Evolutionary conservation across 2,113 vertebrate genomes (phyloP).

Genomic region (Pagrus major): DNA sequence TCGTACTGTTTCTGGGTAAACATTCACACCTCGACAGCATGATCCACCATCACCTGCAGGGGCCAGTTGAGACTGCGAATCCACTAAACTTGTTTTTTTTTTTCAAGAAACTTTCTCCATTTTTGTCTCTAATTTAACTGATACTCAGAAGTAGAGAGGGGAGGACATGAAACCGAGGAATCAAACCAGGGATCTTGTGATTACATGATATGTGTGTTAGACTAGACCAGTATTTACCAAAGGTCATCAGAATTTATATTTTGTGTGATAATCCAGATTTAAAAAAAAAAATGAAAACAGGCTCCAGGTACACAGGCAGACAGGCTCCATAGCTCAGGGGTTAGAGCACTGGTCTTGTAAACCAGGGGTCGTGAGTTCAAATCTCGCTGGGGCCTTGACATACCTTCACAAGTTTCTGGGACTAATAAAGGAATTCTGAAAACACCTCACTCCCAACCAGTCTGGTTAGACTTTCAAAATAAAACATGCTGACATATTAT

Average conservation of each 20-base stretch:
- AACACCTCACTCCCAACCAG: no score
- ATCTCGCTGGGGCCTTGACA: no score
- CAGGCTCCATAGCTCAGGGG: no score
- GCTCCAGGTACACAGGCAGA: no score
- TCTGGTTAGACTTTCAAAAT: no score
- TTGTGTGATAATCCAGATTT: not conserved
- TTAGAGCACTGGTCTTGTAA: no score
- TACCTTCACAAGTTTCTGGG: no score
- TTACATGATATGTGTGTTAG: not conserved
- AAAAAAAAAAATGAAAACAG: no score
- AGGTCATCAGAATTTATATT: not conserved
- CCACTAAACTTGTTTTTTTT: not conserved
- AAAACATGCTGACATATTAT: no score
- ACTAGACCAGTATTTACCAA: not conserved
- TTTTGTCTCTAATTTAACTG: not conserved
- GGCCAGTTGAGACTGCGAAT: not conserved
- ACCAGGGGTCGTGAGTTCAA: no score
- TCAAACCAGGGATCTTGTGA: not conserved
- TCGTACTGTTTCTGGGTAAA: not conserved
- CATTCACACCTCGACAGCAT: not conserved
- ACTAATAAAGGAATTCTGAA: no score
- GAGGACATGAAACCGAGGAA: not conserved
- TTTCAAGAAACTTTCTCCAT: not conserved
- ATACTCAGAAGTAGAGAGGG: not conserved
- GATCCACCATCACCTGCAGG: not conserved